Conservation (phyloP, 2,797 vertebrate genomes). For the Cichlasoma orientale region DNA sequence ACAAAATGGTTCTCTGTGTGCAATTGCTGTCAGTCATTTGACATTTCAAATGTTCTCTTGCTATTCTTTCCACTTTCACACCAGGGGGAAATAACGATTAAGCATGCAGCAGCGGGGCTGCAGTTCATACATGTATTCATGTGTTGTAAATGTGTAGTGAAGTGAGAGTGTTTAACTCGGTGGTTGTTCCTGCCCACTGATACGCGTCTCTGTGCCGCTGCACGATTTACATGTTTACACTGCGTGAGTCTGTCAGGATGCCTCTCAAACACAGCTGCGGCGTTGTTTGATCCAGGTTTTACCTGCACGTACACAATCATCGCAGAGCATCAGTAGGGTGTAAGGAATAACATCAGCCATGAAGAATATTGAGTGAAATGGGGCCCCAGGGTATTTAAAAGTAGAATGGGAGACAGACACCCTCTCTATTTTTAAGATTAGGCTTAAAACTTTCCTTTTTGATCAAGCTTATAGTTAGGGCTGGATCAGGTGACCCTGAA, state of each 20-base stretch:
- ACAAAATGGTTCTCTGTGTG: neutral
- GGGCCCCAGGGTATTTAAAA: too few species aligned
- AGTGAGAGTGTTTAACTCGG: conserved; percentile 15
- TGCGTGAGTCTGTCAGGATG: neutral
- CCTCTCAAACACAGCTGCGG: conserved; percentile 3
- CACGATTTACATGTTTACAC: neutral
- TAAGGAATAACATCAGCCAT: neutral
- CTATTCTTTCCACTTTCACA: conserved; percentile 1
- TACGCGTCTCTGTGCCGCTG: neutral
- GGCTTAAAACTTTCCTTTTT: too few species aligned
- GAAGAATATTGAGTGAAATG: neutral
- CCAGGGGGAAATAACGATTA: neutral
- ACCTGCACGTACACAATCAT: neutral
- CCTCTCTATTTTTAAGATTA: too few species aligned
- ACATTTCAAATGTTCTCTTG: conserved; percentile 4
- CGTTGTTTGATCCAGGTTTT: neutral
- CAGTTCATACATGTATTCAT: conserved; percentile 37
- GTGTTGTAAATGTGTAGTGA: conserved; percentile 5
- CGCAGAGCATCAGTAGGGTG: neutral
- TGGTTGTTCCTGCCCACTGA: conserved; percentile 9
- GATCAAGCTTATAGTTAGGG: too few species aligned
- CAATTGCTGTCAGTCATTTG: conserved; percentile 5
- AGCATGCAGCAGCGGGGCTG: neutral
- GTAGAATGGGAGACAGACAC: too few species aligned
- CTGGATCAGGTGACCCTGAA: too few species aligned